Percentiles rank a stretch among this genome's conserved stretches.
phyloP scores from a whole-genome alignment of 2,113 vertebrate species.

The Rhea pennata region DNA sequence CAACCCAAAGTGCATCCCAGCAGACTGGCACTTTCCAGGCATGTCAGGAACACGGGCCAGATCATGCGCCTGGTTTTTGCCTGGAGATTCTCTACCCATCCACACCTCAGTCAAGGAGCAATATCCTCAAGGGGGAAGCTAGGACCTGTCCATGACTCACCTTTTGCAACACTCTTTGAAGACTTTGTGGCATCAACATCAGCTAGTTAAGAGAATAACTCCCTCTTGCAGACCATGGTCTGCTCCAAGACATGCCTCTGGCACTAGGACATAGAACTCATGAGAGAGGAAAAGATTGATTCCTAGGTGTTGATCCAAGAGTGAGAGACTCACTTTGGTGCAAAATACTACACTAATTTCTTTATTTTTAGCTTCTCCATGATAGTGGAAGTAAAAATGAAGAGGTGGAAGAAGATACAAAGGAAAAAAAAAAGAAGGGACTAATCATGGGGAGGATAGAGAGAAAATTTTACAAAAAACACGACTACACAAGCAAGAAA shows the following conservation, averaged over 20 bases:
- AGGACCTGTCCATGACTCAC: no score
- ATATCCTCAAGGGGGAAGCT: no score
- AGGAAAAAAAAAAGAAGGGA: neutral
- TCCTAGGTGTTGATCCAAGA: neutral
- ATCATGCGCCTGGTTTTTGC: no score
- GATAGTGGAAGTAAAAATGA: neutral
- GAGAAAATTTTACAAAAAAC: neutral
- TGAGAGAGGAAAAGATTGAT: neutral
- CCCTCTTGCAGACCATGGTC: neutral
- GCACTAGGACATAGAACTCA: neutral
- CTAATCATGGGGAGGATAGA: no score
- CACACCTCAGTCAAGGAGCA: no score
- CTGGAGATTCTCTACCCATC: no score
- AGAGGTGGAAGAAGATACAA: neutral
- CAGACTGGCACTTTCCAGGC: no score
- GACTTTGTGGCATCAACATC: accelerated
- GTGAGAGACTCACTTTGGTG: neutral
- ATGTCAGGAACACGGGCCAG: no score
- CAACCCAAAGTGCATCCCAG: no score
- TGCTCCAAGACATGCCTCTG: neutral
- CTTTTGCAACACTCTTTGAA: neutral
- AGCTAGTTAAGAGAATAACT: neutral
- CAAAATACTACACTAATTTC: neutral
- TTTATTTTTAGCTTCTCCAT: neutral
- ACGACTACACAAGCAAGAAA: neutral